Conservation (phyloP, 2,113 vertebrate species). For the Corvus moneduloides region DNA sequence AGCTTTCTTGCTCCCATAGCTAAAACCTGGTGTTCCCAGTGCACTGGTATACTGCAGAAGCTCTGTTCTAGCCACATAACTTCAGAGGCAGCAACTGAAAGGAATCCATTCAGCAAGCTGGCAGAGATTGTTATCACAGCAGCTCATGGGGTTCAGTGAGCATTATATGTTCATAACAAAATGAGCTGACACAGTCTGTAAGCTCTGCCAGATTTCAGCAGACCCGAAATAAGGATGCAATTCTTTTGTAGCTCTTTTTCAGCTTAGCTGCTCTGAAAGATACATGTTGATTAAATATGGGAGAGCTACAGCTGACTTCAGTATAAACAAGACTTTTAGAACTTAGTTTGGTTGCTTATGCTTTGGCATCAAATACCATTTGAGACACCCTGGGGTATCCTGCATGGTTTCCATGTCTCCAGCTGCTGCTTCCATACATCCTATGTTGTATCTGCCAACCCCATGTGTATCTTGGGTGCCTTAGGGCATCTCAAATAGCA, state of each 20-base stretch:
- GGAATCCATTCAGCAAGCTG: slow-evolving; percentile 50
- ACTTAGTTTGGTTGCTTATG: not conserved
- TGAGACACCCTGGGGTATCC: not conserved
- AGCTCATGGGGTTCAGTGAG: slow-evolving; percentile 35
- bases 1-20: not conserved
- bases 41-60: not conserved
- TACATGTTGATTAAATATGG: not conserved
- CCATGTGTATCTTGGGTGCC: slow-evolving; percentile 3
- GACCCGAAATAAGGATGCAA: not conserved
- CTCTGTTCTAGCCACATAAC: not conserved
- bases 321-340: not conserved
- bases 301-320: not conserved
- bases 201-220: slow-evolving; percentile 28
- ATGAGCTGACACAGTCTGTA: slow-evolving; percentile 39
- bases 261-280: not conserved
- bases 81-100: slow-evolving; percentile 49
- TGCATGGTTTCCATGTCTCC: not conserved
- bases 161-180: slow-evolving; percentile 32
- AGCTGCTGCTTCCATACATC: not conserved
- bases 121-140: slow-evolving; percentile 49
- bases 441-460: not conserved
- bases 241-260: slow-evolving; percentile 26
- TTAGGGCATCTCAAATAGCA: not conserved
- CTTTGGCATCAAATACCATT: not conserved
- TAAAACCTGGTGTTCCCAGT: not conserved